phyloP scores from a whole-genome alignment of 2,797 vertebrate genomes.

The Bradypodion pumilum region DNA sequence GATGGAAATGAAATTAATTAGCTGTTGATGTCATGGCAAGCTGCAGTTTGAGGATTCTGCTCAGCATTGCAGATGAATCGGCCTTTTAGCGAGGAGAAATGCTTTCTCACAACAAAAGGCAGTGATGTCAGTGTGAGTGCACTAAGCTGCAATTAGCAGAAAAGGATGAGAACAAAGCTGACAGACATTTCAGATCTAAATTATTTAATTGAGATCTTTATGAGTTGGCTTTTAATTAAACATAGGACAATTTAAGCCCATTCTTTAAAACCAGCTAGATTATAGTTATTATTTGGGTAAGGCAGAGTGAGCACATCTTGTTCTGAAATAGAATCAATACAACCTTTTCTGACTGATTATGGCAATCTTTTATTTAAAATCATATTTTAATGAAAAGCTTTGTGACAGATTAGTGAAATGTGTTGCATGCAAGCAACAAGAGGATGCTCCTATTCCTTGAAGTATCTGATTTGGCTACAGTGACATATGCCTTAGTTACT shows the following conservation, averaged over 20 bases:
- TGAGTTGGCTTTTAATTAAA: conserved; percentile 60
- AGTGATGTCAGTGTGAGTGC: conserved; percentile 24
- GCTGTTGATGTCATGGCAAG: conserved; percentile 19
- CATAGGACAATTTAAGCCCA: conserved; percentile 17
- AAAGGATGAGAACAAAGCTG: conserved; percentile 37
- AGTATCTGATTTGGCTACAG: too few relatives aligned
- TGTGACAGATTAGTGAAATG: neutral
- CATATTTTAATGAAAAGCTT: conserved; percentile 6
- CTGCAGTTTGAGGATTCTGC: conserved; percentile 17
- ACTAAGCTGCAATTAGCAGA: conserved; percentile 45
- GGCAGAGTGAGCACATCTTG: conserved; percentile 20
- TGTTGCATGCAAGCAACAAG: conserved; percentile 2
- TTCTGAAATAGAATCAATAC: conserved; percentile 45
- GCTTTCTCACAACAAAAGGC: conserved; percentile 19
- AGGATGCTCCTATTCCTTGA: too few relatives aligned
- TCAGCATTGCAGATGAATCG: neutral
- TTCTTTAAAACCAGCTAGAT: conserved; percentile 50
- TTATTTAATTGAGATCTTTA: conserved; percentile 60
- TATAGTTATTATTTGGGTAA: conserved; percentile 46
- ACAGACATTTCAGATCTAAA: conserved; percentile 23
- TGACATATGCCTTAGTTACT: too few relatives aligned
- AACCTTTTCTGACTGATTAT: conserved; percentile 38
- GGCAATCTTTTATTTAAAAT: conserved; percentile 4
- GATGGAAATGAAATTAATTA: conserved; percentile 37
- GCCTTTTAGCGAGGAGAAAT: conserved; percentile 15